phyloP scores from a whole-genome alignment of 2,797 vertebrate genomes.

The Podargus strigoides region DNA sequence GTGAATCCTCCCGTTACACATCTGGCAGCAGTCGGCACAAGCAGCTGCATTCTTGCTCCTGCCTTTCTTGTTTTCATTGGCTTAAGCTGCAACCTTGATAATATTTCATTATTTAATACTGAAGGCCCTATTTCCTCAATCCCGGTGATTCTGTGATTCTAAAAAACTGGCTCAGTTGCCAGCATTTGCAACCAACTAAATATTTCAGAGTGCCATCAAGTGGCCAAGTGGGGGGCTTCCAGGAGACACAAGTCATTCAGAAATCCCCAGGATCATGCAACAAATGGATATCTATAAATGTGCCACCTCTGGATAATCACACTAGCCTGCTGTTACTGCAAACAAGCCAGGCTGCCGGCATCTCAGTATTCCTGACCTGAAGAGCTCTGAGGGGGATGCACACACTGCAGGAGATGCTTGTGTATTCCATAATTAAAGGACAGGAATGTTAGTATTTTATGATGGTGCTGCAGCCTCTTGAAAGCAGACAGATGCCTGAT shows the following conservation, averaged over 20 bases:
- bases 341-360: not conserved
- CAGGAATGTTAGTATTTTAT: not conserved
- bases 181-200: not conserved
- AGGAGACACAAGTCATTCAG: accelerated
- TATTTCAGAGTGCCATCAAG: conserved; percentile 67
- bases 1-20: not conserved
- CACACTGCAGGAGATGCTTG: not conserved
- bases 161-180: not conserved
- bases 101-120: not conserved
- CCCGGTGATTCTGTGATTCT: no score
- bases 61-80: not conserved
- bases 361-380: not conserved
- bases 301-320: not conserved
- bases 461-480: not conserved
- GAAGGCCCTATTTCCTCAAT: not conserved
- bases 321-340: not conserved
- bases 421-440: not conserved
- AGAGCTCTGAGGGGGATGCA: not conserved
- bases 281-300: not conserved
- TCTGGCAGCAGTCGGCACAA: not conserved
- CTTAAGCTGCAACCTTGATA: not conserved
- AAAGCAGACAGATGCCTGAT: not conserved
- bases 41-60: not conserved
- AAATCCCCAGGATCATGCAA: not conserved
- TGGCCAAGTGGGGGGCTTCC: not conserved